Conservation (phyloP, 1,140 invertebrate species). For the Aphelenchoides avenae region DNA sequence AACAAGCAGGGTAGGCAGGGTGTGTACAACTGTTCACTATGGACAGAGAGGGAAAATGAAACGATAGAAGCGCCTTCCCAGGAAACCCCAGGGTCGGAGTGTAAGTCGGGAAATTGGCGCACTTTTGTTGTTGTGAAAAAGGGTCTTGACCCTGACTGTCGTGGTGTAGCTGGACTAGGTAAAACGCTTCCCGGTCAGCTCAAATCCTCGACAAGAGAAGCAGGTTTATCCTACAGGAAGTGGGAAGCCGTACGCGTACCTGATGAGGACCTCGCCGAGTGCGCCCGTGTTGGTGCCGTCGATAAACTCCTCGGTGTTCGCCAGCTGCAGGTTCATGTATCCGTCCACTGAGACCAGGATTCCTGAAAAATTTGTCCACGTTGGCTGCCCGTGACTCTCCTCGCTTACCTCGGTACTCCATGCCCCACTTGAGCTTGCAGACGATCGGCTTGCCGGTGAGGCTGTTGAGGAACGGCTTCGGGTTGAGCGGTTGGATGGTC, state of each 20-base stretch:
- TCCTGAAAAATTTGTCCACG: constrained; percentile 33
- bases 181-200: constrained; percentile 2
- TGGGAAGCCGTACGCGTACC: constrained; percentile 61
- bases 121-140: too few relatives aligned
- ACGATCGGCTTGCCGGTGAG: constrained; percentile 94
- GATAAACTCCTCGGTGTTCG: constrained; percentile 96
- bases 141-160: too few relatives aligned
- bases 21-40: too few relatives aligned
- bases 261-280: constrained; percentile 90
- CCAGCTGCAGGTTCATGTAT: constrained; percentile 98
- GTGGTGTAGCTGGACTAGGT: too few relatives aligned
- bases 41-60: too few relatives aligned
- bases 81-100: too few relatives aligned
- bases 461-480: constrained; percentile 96
- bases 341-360: constrained; percentile 93
- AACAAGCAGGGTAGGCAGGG: too few relatives aligned
- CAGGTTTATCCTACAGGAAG: constrained; percentile 5
- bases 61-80: too few relatives aligned
- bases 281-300: constrained; percentile 85
- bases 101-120: too few relatives aligned
- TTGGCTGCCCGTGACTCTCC: background rate
- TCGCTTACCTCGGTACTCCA: constrained; percentile 86
- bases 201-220: constrained; percentile 7
- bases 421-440: constrained; percentile 98
- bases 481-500: constrained; percentile 76